Evolutionary conservation across 2,888 invertebrate species (phyloP), one percentile per base, ranked within the genome.

Genomic region (Halocaridina rubra): DNA sequence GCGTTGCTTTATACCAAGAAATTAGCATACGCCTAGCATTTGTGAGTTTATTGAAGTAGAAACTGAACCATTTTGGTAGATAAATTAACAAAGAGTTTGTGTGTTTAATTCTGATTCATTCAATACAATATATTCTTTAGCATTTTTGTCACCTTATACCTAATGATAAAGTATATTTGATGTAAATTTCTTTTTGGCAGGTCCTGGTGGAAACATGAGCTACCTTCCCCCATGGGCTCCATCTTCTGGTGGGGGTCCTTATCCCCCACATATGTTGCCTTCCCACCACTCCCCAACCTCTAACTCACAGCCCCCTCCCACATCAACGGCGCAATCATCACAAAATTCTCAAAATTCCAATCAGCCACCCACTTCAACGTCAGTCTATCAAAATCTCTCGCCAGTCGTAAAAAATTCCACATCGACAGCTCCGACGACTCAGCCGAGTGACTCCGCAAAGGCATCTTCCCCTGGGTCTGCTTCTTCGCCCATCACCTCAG

Each of bases 141-240:
- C n/a, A n/a, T n/a, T n/a, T n/a, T n/a, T n/a, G n/a, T n/a, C n/a
- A n/a, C n/a, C n/a, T n/a, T 61, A 24, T 19, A 61, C 10, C 10
- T n/a, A 71, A 19, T 4, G 22, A 19, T 27, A 29, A 57, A 13
- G 10, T 27, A 13, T 16, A 0, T n/a, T 3, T 75, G 4, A 19
- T 22, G 16, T 46, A 61, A 32, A 19, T 77, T 53, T 53, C 24
- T 29, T 57, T 27, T 39, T 61, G 72, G 13, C 84, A 87, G 84
- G 78, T 67, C 84, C 84, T 80, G 87, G 84, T 77, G 85, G 80
- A 39, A 87, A 85, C 72, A 87, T 87, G 87, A 87, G 87, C 82
- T 87, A 87, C 78, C 74, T 87, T 33, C 85, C 87, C n/a, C 82
- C 87, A 27, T 87, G 87, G 87, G 85, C 84, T 19, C 84, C 82